Evolutionary conservation across 2,113 vertebrate species (phyloP).

Genomic region (Etia nguti): DNA sequence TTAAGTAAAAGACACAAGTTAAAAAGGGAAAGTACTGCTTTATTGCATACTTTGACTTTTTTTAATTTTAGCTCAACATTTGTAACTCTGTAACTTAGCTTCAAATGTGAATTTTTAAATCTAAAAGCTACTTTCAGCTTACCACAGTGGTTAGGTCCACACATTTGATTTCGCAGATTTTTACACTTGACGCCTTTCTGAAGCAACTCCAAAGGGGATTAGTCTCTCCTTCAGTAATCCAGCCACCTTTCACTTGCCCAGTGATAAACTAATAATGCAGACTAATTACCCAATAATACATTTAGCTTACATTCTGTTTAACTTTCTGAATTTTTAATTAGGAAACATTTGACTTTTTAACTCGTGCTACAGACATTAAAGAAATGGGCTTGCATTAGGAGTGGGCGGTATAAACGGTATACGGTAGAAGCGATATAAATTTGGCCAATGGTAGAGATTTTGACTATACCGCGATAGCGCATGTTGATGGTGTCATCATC

Average conservation of each 20-base stretch:
- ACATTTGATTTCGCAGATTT: neutral
- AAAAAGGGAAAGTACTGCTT: neutral
- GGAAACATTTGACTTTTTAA: neutral
- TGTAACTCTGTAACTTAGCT: neutral
- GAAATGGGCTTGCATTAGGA: neutral
- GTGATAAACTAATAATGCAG: neutral
- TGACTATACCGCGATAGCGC: too few species aligned
- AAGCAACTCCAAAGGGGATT: too few species aligned
- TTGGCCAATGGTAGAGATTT: too few species aligned
- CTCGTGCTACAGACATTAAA: neutral
- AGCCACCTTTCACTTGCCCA: neutral
- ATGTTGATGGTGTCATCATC: too few species aligned
- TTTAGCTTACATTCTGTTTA: neutral
- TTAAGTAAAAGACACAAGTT: neutral
- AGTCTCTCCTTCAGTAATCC: too few species aligned
- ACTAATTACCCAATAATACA: neutral
- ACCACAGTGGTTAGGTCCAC: neutral
- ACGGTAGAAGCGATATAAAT: too few species aligned
- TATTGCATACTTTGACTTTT: neutral
- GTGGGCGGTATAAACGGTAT: too few species aligned
- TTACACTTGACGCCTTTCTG: neutral
- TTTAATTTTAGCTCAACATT: neutral
- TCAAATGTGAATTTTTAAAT: neutral
- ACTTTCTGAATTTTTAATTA: neutral
- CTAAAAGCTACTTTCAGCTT: neutral